Evolutionary conservation across 2,888 invertebrate genomes (phyloP).

Genomic region (Dicyrtomina minuta): DNA sequence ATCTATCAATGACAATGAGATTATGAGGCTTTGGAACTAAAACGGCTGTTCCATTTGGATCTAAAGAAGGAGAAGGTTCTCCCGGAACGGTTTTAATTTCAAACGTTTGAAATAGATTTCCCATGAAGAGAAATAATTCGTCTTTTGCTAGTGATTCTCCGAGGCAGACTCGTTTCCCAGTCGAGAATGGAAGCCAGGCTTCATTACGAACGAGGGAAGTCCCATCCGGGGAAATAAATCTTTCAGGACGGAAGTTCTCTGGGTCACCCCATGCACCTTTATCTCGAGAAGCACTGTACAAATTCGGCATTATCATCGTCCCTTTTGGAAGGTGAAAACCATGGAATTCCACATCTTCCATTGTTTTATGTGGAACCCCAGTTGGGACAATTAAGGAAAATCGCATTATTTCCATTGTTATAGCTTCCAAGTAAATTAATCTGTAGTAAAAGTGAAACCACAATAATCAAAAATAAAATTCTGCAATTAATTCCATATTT

Average conservation of each 20-base stretch:
- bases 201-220: slow-evolving; percentile 21
- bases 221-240: slow-evolving; percentile 21
- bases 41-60: slow-evolving; percentile 30
- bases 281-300: slow-evolving; percentile 22
- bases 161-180: slow-evolving; percentile 21
- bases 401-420: slow-evolving; percentile 35
- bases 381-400: slow-evolving; percentile 26
- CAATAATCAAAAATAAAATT: not conserved
- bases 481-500: too few relatives aligned
- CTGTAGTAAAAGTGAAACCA: too few relatives aligned
- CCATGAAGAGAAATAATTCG: slow-evolving; percentile 26
- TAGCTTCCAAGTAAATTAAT: slow-evolving; percentile 38
- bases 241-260: slow-evolving; percentile 31
- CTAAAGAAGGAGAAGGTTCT: slow-evolving; percentile 16
- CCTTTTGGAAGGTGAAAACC: slow-evolving; percentile 25
- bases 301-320: slow-evolving; percentile 30
- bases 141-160: slow-evolving; percentile 23
- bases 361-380: slow-evolving; percentile 24
- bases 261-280: slow-evolving; percentile 25
- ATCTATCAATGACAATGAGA: slow-evolving; percentile 41
- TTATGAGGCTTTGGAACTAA: slow-evolving; percentile 45
- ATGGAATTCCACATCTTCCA: slow-evolving; percentile 19
- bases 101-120: slow-evolving; percentile 26
- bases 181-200: slow-evolving; percentile 20
- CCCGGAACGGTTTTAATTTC: slow-evolving; percentile 20